Evolutionary conservation across 2,113 vertebrate species (phyloP).

Genomic region (Cheilinus undulatus): DNA sequence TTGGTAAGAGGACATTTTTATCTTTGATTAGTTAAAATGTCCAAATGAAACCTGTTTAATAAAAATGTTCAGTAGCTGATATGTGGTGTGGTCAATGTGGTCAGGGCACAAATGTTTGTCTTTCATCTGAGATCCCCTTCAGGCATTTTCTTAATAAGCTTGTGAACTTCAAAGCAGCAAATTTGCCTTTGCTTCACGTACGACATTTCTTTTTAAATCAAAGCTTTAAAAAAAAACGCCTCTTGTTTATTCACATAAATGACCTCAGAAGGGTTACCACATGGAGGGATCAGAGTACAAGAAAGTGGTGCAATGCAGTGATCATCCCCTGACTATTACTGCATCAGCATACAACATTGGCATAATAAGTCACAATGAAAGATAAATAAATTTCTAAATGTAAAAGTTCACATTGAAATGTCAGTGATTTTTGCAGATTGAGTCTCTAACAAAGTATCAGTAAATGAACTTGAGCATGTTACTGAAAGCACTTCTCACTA

Average conservation of each 20-base stretch:
- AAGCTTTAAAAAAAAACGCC: constrained; percentile 29
- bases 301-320: constrained; percentile 50
- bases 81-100: constrained; percentile 43
- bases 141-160: constrained; percentile 58
- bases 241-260: constrained; percentile 41
- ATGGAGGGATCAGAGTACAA: constrained; percentile 13
- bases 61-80: constrained; percentile 22
- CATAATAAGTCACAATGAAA: not conserved
- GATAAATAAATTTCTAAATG: too few relatives aligned
- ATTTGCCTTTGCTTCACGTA: constrained; percentile 49
- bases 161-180: constrained; percentile 66
- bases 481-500: too few relatives aligned
- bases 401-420: too few relatives aligned
- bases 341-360: constrained; percentile 6
- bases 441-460: too few relatives aligned
- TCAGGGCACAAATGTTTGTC: constrained; percentile 51
- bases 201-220: constrained; percentile 53
- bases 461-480: too few relatives aligned
- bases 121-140: constrained; percentile 56
- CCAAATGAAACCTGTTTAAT: constrained; percentile 5
- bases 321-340: not conserved
- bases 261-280: constrained; percentile 22
- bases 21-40: not conserved
- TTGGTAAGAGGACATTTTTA: not conserved
- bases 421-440: too few relatives aligned